Conservation (phyloP, 1,140 invertebrate species). For the Meloidogyne hapla region DNA sequence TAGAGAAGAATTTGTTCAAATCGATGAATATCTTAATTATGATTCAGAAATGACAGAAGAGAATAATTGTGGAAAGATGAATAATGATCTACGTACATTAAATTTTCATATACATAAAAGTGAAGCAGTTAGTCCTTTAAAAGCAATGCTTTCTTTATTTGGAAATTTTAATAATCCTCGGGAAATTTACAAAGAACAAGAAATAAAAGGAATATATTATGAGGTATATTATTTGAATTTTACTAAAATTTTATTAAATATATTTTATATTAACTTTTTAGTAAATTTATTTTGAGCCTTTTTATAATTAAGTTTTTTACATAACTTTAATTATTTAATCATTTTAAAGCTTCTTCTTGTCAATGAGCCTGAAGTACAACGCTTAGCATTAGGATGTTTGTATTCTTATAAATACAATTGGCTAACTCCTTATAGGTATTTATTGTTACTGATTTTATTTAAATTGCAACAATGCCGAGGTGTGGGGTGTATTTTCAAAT, state of each 20-base stretch:
- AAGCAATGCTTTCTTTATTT: slow-evolving; percentile 30
- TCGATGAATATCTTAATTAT: background rate
- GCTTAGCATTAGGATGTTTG: slow-evolving; percentile 32
- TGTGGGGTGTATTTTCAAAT: background rate
- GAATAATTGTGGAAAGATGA: background rate
- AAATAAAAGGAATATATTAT: slow-evolving; percentile 33
- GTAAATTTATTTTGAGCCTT: no score
- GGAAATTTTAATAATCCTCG: slow-evolving; percentile 24
- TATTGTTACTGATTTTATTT: background rate
- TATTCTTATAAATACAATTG: slow-evolving; percentile 41
- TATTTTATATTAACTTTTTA: no score
- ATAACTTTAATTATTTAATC: no score
- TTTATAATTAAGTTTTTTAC: no score
- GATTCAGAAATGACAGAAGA: background rate
- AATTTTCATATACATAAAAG: background rate
- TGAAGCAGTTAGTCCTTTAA: slow-evolving; percentile 14
- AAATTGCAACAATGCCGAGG: background rate
- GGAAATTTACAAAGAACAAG: slow-evolving; percentile 20
- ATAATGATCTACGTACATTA: background rate
- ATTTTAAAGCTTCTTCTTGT: slow-evolving; percentile 21
- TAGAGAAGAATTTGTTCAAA: slow-evolving; percentile 23
- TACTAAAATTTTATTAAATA: background rate
- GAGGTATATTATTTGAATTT: slow-evolving; percentile 22
- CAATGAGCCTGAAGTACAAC: slow-evolving; percentile 41
- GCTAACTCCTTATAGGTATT: slow-evolving; percentile 29